Base-by-base conservation (phyloP, 2,888 invertebrate genomes). In the Melangyna quadrimaculata region DNA sequence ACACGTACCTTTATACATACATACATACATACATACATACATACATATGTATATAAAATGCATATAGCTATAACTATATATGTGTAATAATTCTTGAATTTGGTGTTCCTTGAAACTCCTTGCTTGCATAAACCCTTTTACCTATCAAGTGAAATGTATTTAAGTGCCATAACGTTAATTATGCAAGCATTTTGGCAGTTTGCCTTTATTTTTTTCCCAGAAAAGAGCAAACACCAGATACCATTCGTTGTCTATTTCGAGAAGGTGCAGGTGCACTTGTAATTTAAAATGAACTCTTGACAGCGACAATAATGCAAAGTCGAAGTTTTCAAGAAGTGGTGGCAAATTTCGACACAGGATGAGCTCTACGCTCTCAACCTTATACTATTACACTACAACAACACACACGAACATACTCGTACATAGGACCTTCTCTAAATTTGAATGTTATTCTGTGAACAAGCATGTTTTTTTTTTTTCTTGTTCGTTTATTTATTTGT, bases 131-230 rank as follows among this genome's bases (percentile, higher is more conserved):
- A 24, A 10, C n/a, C 17, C 3, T n/a, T 43, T n/a, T 3, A 8
- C 22, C 61, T 24, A 19, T 35, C n/a, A 61, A 32, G 78, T 55
- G 73, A 45, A 57, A 69, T 43, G 57, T 69, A 32, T n/a, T n/a
- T 45, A 79, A 75, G 84, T 84, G 72, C 67, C 67, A 77, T 84
- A 80, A 84, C 77, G 79, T 84, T 84, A 80, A 84, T 84, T 84
- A 84, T 80, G 79, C 80, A 80, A 79, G 67, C 61, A 75, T 84
- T 67, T 80, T 79, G 84, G 75, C 84, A 79, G 75, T 75, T 48
- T 75, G 84, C 84, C 84, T 67, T 53, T 53, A 6, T 6, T 19
- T 6, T 19, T 78, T 51, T 48, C 40, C 48, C 29, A 40, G 14
- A 59, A 67, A 22, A 19, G 35, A 61, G 55, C 43, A 72, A 71